Base-by-base conservation (phyloP, 2,797 vertebrate species). In the Squalus acanthias region DNA sequence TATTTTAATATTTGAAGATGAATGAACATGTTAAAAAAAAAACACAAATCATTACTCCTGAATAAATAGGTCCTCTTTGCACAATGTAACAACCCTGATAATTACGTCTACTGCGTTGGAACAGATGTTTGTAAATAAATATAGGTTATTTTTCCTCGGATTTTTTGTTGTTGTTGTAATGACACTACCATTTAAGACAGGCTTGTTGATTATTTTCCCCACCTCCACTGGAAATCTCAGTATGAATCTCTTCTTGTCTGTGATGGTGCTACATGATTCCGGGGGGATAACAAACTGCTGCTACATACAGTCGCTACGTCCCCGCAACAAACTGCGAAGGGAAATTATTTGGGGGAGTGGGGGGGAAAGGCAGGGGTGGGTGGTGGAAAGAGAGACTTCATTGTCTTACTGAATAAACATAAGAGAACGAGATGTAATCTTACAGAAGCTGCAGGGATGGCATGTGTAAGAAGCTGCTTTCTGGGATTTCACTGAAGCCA, bases 371-470 rank as follows among this genome's bases (percentile, higher is more conserved):
- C 39, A 39, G 39, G 39, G 39, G 39, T 39, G 39, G 53, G 33
- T 10, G 12, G 33, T n/a, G 10, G 46, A 39, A 6, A 94, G 67
- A 67, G 33, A 94, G 63, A 26, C 46, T 29, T 22, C 67, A 70
- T 57, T 17, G 69, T 20, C 24, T 8, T 6, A 70, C 12, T 4
- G 46, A 74, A 95, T 95, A 92, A 79, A 79, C 69, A 50, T 39
- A 89, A 39, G 79, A 89, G 60, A 96, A 94, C 20, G 74, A 87
- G 76, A 94, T 76, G 97, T 97, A 20, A 98, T 99, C 99, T 99
- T 98, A 99, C 99, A 99, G 98, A 96, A 99, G 99, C 98, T 99
- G 99, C 97, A 99, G 98, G 97, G 99, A 99, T 96, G 99, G 99
- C 96, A 99, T 99, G 98, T 99, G 99, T 97, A 99, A 98, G 98